Evolutionary conservation across 2,888 invertebrate species (phyloP).

Genomic region (Spodoptera picta): DNA sequence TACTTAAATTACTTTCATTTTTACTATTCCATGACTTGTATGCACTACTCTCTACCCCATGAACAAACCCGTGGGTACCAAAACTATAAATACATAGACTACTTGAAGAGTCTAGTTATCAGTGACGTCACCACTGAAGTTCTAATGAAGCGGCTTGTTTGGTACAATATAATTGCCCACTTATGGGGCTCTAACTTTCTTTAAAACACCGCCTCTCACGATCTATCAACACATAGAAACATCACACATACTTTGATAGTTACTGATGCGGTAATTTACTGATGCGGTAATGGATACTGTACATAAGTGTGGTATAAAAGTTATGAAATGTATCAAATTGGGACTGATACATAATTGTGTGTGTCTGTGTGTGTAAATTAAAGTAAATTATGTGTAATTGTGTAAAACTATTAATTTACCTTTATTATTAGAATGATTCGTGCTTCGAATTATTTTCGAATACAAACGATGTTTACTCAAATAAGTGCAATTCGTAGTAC

Average conservation of each 20-base stretch:
- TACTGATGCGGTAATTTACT: slow-evolving; percentile 14
- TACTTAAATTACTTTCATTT: too few species aligned
- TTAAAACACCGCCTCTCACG: slow-evolving; percentile 46
- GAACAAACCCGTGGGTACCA: slow-evolving; percentile 15
- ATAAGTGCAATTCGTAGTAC: too few species aligned
- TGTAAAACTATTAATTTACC: slow-evolving; percentile 18
- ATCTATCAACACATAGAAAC: slow-evolving; percentile 21
- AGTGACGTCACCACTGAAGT: slow-evolving; percentile 19
- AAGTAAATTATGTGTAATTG: slow-evolving; percentile 25
- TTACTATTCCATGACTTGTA: too few species aligned
- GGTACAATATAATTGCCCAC: slow-evolving; percentile 42
- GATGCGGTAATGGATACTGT: slow-evolving; percentile 17
- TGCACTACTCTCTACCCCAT: too few species aligned
- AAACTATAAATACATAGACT: not conserved
- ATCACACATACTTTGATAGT: not conserved
- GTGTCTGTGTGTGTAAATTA: slow-evolving; percentile 1
- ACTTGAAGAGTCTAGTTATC: not conserved
- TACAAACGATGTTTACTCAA: too few species aligned
- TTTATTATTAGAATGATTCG: too few species aligned
- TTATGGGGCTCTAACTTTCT: slow-evolving; percentile 44
- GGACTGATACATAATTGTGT: slow-evolving; percentile 33
- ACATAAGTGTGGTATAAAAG: not conserved
- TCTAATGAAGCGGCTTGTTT: slow-evolving; percentile 47
- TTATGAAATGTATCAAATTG: slow-evolving; percentile 31
- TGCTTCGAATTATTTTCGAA: too few species aligned